A percentile compares a stretch with the other conserved stretches of the same genome.
phyloP scores from a whole-genome alignment of 2,113 vertebrate species.

The Pandion haliaetus region DNA sequence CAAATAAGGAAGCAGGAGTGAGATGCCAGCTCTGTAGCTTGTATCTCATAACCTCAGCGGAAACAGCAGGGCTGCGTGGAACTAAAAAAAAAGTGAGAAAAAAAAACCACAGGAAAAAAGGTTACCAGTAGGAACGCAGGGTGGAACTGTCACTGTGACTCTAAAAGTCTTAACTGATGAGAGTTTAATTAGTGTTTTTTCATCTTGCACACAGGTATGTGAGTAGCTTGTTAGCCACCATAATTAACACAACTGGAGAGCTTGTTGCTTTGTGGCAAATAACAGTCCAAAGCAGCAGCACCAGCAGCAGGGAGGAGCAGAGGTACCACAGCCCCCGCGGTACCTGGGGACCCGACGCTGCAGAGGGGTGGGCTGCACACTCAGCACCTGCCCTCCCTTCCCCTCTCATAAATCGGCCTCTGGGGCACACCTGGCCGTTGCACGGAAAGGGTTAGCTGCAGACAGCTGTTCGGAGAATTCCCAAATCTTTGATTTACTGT shows the following conservation, averaged over 20 bases:
- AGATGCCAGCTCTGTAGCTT: not conserved
- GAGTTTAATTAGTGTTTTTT: not conserved
- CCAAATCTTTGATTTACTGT: not conserved
- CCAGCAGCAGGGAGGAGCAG: not conserved
- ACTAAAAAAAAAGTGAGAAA: accelerated
- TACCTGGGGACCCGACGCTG: not conserved
- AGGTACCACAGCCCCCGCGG: not conserved
- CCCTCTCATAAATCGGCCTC: not conserved
- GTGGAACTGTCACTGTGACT: not conserved
- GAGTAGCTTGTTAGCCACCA: not conserved
- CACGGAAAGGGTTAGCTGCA: not conserved
- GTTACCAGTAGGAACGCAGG: not conserved
- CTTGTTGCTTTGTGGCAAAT: not conserved
- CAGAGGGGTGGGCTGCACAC: not conserved
- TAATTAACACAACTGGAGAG: not conserved
- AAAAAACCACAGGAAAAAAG: not conserved
- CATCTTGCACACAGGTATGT: not conserved
- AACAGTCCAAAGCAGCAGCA: not conserved
- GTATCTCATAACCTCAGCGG: not conserved
- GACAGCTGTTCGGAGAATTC: not conserved
- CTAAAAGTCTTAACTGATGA: not conserved
- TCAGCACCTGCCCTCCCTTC: not conserved
- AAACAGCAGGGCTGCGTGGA: not conserved
- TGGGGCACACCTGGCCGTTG: not conserved
- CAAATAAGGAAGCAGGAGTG: not conserved